These are phyloP conservation scores for Zoanthus sociatus DNA, from an alignment of 92 coral and sea anemone genomes.

Conservation along the genomic window DNA sequence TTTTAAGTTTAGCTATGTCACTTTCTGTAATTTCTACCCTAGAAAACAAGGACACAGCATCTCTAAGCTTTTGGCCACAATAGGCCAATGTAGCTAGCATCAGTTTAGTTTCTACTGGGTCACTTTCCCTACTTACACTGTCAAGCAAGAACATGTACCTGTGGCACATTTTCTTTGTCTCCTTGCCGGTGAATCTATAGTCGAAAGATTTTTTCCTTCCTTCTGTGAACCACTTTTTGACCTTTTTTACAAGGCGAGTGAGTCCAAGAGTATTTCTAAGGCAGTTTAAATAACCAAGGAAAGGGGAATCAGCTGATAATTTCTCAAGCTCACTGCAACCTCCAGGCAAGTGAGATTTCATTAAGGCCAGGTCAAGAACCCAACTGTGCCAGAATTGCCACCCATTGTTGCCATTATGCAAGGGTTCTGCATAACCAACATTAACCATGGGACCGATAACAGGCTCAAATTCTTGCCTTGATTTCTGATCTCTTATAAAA, in stretches of 20 bases:
- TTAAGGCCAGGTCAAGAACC: constrained; percentile 31
- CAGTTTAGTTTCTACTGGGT: constrained; percentile 59
- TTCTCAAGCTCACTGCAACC: background rate
- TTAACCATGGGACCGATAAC: constrained; percentile 62
- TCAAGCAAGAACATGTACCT: constrained; percentile 57
- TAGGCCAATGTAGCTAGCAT: constrained; percentile 50
- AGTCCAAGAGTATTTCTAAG: constrained; percentile 16
- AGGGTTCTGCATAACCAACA: constrained; percentile 62
- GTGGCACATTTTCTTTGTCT: constrained; percentile 64
- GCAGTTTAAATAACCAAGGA: background rate
- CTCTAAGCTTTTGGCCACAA: constrained; percentile 67
- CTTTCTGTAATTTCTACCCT: constrained; percentile 45
- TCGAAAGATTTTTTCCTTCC: constrained; percentile 59
- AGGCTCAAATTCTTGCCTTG: constrained; percentile 70
- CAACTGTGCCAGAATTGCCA: constrained; percentile 68
- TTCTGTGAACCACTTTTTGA: constrained; percentile 52
- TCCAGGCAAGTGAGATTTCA: constrained; percentile 10
- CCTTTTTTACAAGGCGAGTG: constrained; percentile 49
- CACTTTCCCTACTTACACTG: constrained; percentile 51
- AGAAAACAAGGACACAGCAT: constrained; percentile 62
- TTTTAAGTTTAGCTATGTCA: constrained; percentile 50
- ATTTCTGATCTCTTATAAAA: constrained; percentile 49
- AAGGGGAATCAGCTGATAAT: background rate
- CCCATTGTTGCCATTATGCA: constrained; percentile 74
- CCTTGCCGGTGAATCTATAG: constrained; percentile 68